These are phyloP conservation scores for Ctenoplectra terminalis DNA, from an alignment of 1,140 invertebrate species.

Conservation along the genomic window DNA sequence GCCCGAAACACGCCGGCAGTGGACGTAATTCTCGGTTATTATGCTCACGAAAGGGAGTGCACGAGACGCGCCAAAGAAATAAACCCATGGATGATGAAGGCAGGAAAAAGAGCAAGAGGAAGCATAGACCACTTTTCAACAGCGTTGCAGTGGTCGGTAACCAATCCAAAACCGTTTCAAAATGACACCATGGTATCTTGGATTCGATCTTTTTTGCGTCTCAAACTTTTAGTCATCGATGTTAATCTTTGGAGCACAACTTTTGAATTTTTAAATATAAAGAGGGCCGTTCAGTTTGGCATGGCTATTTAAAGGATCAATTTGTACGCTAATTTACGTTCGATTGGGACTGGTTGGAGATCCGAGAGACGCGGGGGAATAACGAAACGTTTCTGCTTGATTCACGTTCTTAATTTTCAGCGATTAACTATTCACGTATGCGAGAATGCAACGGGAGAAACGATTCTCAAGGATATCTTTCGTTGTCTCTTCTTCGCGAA, in stretches of 20 bases:
- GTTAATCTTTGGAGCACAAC: not conserved
- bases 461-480: constrained; percentile 4
- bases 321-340: not conserved
- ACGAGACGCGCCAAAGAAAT: not conserved
- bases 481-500: constrained; percentile 15
- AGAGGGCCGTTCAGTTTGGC: too few species aligned
- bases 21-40: constrained; percentile 31
- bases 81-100: not conserved
- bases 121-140: constrained; percentile 13
- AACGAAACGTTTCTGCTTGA: not conserved
- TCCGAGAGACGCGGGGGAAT: not conserved
- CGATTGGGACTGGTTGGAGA: not conserved
- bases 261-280: too few species aligned
- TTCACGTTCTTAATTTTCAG: not conserved
- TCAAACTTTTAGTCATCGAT: not conserved
- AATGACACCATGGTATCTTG: too few species aligned
- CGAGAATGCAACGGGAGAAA: not conserved
- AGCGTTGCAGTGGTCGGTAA: constrained; percentile 37
- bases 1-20: not conserved
- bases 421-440: not conserved
- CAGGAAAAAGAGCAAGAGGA: constrained; percentile 1
- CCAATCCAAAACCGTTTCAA: constrained; percentile 42
- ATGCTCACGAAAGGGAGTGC: not conserved
- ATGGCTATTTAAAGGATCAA: not conserved
- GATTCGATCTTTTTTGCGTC: not conserved